A percentile compares a stretch with the other conserved stretches of the same genome.
Conservation (phyloP, 2,113 vertebrate species). For the Physeter macrocephalus region DNA sequence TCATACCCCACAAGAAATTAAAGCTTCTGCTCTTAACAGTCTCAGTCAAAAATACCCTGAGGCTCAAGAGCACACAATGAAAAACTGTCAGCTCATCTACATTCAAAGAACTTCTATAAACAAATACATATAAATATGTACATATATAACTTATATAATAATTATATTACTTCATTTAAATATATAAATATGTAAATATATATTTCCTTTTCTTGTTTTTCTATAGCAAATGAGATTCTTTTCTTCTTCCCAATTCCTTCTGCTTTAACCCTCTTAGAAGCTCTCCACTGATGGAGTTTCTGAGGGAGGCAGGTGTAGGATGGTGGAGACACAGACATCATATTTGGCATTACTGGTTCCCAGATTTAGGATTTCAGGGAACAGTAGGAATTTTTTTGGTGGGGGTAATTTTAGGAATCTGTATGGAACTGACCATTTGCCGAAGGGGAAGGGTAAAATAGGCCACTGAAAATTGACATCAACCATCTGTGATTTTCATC, state of each 20-base stretch:
- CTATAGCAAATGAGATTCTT: neutral
- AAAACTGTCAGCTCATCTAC: neutral
- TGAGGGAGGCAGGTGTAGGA: neutral
- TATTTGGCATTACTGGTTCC: neutral
- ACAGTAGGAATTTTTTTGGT: neutral
- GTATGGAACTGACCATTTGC: neutral
- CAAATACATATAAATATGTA: neutral
- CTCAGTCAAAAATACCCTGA: neutral
- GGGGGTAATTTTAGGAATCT: neutral
- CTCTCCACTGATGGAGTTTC: neutral
- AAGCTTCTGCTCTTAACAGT: neutral
- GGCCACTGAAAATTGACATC: neutral
- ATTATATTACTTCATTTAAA: neutral
- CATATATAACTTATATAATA: neutral
- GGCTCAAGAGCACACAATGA: neutral
- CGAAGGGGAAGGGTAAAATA: neutral
- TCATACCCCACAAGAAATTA: neutral
- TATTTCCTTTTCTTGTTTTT: neutral
- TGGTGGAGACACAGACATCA: neutral
- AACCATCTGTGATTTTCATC: neutral
- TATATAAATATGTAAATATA: neutral
- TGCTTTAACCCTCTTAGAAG: neutral
- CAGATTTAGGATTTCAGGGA: neutral
- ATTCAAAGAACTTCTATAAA: neutral
- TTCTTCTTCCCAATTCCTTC: neutral